A percentile compares a stretch with the other conserved stretches of the same genome.
Conservation (phyloP, 2,797 vertebrate genomes). For the Tachyglossus aculeatus region DNA sequence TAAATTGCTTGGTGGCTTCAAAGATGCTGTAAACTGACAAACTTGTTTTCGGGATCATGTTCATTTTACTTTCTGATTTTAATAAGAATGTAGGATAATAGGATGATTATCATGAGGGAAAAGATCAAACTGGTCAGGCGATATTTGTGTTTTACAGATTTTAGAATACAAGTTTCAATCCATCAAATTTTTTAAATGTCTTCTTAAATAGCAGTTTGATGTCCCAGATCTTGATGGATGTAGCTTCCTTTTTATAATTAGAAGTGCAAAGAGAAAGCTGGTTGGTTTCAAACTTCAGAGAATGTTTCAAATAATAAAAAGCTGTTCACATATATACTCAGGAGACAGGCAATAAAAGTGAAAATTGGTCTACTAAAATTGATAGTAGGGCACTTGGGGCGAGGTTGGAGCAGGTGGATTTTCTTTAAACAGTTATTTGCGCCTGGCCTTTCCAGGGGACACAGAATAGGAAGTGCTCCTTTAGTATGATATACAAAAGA, state of each 20-base stretch:
- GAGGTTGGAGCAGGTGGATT: constrained; percentile 41
- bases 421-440: constrained; percentile 61
- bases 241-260: constrained; percentile 55
- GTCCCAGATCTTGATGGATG: constrained; percentile 6
- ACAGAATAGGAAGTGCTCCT: constrained; percentile 35
- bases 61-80: constrained; percentile 12
- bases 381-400: constrained; percentile 48
- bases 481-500: constrained; percentile 16
- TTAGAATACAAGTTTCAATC: constrained; percentile 22
- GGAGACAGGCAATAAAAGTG: constrained; percentile 65
- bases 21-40: constrained; percentile 24
- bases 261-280: constrained; percentile 28
- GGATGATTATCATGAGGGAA: background rate
- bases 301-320: constrained; percentile 47
- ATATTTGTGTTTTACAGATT: background rate
- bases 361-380: constrained; percentile 71
- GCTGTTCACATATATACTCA: constrained; percentile 50
- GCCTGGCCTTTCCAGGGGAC: constrained; percentile 58
- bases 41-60: constrained; percentile 37
- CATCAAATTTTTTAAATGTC: background rate
- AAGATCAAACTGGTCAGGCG: background rate
- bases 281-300: constrained; percentile 25
- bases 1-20: constrained; percentile 7
- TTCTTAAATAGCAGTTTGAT: constrained; percentile 20
- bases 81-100: constrained; percentile 9